These are phyloP conservation scores for Melanotaenia maccullochi DNA, from an alignment of 2,797 vertebrate species.

Conservation along the genomic window DNA sequence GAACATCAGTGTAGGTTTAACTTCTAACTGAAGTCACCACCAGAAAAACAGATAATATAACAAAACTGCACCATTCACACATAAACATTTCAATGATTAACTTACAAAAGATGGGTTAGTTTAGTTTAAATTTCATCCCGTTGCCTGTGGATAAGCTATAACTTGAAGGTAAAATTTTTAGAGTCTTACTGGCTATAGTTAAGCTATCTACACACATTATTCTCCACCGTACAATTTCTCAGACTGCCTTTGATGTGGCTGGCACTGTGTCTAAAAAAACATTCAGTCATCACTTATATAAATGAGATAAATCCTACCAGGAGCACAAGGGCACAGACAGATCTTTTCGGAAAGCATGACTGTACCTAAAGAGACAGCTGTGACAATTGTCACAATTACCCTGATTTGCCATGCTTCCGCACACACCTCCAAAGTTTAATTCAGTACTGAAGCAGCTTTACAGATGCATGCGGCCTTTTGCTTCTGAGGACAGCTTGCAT, in stretches of 20 bases:
- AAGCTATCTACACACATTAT: conserved; percentile 37
- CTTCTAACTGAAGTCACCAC: conserved; percentile 6
- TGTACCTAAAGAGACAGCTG: conserved; percentile 61
- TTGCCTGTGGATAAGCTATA: conserved; percentile 7
- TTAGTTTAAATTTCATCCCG: neutral
- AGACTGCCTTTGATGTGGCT: conserved; percentile 27
- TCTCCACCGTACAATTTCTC: conserved; percentile 28
- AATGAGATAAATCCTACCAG: conserved; percentile 50
- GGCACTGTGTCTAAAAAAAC: conserved; percentile 12
- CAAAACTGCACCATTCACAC: neutral
- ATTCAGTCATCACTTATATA: conserved; percentile 34
- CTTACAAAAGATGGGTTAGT: neutral
- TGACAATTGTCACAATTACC: conserved; percentile 51
- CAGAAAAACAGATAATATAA: conserved; percentile 10
- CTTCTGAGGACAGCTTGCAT: conserved; percentile 25
- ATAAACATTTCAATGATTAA: neutral
- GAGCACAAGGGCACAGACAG: conserved; percentile 32
- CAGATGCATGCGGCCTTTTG: conserved; percentile 9
- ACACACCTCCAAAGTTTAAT: conserved; percentile 27
- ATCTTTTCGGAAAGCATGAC: conserved; percentile 21
- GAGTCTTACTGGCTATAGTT: conserved; percentile 24
- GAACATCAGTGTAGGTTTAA: conserved; percentile 31
- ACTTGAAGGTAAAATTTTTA: conserved; percentile 11
- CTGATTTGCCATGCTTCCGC: conserved; percentile 48
- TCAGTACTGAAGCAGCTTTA: conserved; percentile 36